Percentiles rank a stretch among this genome's conserved stretches.
Evolutionary conservation across 1,140 invertebrate genomes (phyloP).

Genomic region (Drosophila bocki): DNA sequence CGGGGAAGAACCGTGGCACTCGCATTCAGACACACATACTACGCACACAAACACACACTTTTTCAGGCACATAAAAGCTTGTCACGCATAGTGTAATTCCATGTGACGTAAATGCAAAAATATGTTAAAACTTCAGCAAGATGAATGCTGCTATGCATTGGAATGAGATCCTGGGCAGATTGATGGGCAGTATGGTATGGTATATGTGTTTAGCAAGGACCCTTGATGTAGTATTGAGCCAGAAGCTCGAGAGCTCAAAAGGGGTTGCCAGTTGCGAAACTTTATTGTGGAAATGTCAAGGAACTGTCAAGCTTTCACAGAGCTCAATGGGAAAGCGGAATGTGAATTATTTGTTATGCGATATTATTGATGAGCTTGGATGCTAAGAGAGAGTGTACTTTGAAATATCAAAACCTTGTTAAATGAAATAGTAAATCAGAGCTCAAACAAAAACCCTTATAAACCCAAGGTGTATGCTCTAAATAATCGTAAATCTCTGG

Average conservation of each 20-base stretch:
- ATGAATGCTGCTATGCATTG: slow-evolving; percentile 55
- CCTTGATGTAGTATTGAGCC: slow-evolving; percentile 45
- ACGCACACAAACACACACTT: slow-evolving; percentile 13
- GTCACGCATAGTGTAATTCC: slow-evolving; percentile 79
- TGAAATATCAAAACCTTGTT: not conserved
- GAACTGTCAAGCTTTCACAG: slow-evolving; percentile 41
- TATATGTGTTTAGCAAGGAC: slow-evolving; percentile 32
- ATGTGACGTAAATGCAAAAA: slow-evolving; percentile 83
- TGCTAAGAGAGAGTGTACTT: too few relatives aligned
- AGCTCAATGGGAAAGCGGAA: slow-evolving; percentile 12
- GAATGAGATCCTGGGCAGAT: slow-evolving; percentile 53
- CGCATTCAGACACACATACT: slow-evolving; percentile 9
- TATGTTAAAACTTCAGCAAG: slow-evolving; percentile 74
- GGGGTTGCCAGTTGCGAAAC: slow-evolving; percentile 33
- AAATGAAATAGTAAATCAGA: slow-evolving; percentile 8
- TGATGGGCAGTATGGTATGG: slow-evolving; percentile 37
- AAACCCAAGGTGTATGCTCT: slow-evolving; percentile 20
- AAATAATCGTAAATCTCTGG: slow-evolving; percentile 27
- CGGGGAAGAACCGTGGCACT: slow-evolving; percentile 25
- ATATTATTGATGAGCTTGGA: not conserved
- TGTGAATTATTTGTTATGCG: slow-evolving; percentile 22
- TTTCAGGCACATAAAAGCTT: slow-evolving; percentile 68
- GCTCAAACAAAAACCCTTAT: slow-evolving; percentile 11
- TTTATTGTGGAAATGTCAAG: slow-evolving; percentile 49
- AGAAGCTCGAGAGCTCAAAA: slow-evolving; percentile 27